phyloP scores from a whole-genome alignment of 1,140 invertebrate species.

The Halesus radiatus region DNA sequence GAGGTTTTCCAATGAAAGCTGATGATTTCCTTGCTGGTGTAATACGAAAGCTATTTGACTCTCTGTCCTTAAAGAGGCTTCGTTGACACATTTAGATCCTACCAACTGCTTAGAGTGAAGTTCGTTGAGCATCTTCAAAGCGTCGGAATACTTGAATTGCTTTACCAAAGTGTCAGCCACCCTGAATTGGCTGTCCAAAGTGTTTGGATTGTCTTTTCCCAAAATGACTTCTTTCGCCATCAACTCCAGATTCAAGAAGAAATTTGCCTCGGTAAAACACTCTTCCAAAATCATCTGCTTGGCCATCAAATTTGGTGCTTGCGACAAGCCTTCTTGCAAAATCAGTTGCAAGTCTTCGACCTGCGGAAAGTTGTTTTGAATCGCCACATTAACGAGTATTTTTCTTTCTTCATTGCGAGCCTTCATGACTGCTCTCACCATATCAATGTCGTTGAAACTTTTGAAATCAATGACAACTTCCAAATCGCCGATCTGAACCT shows the following conservation, averaged over 20 bases:
- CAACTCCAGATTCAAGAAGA: background rate
- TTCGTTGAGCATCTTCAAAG: background rate
- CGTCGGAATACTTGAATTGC: background rate
- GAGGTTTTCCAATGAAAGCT: background rate
- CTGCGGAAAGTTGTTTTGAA: background rate
- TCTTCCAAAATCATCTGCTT: background rate
- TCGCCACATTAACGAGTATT: background rate
- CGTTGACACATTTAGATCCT: too few species aligned
- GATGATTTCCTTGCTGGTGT: background rate
- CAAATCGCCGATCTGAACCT: background rate
- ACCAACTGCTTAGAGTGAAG: background rate
- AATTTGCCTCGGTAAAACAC: background rate
- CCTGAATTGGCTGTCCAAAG: background rate
- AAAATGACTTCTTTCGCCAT: background rate
- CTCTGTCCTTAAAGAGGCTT: background rate
- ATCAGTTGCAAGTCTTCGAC: background rate
- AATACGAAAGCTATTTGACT: constrained; percentile 7
- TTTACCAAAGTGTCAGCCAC: background rate
- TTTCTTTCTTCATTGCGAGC: background rate
- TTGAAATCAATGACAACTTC: background rate
- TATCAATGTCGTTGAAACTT: background rate
- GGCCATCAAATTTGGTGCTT: background rate
- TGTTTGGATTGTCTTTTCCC: background rate
- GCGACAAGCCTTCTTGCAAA: background rate
- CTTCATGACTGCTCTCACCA: background rate